Evolutionary conservation across 2,888 invertebrate species (phyloP).

Genomic region (Heliconius hortense): DNA sequence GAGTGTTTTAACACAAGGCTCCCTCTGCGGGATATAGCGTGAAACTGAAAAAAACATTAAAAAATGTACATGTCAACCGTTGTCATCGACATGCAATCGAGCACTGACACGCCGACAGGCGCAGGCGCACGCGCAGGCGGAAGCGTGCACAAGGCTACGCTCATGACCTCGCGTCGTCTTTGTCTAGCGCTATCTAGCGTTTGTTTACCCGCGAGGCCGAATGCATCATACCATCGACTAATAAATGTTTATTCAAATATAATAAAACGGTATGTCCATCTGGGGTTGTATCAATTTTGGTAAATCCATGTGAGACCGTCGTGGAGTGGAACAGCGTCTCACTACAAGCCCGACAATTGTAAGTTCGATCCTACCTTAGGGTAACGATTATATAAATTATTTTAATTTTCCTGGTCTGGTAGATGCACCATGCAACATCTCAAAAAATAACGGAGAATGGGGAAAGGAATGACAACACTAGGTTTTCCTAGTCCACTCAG

Average conservation of each 20-base stretch:
- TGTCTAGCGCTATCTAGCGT: conserved; percentile 80
- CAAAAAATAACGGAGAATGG: no score
- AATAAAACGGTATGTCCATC: conserved; percentile 17
- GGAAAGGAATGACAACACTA: no score
- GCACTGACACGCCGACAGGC: conserved; percentile 63
- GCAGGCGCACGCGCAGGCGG: conserved; percentile 74
- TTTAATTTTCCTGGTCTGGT: no score
- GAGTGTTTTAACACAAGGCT: no score
- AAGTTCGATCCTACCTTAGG: no score
- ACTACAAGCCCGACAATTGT: no score
- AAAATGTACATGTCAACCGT: conserved; percentile 44
- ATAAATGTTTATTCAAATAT: conserved; percentile 49
- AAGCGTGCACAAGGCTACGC: conserved; percentile 80
- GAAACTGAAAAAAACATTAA: not conserved
- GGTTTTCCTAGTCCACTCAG: no score
- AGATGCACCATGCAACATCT: no score
- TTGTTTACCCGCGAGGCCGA: conserved; percentile 79
- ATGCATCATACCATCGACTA: conserved; percentile 77
- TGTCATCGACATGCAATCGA: conserved; percentile 54
- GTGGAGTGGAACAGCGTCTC: not conserved
- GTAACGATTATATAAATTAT: no score
- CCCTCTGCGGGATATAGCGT: no score
- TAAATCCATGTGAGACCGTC: not conserved
- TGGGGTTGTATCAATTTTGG: not conserved
- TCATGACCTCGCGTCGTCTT: conserved; percentile 81